Base-by-base conservation (phyloP, 2,888 invertebrate genomes). In the Nemoura dubitans region DNA sequence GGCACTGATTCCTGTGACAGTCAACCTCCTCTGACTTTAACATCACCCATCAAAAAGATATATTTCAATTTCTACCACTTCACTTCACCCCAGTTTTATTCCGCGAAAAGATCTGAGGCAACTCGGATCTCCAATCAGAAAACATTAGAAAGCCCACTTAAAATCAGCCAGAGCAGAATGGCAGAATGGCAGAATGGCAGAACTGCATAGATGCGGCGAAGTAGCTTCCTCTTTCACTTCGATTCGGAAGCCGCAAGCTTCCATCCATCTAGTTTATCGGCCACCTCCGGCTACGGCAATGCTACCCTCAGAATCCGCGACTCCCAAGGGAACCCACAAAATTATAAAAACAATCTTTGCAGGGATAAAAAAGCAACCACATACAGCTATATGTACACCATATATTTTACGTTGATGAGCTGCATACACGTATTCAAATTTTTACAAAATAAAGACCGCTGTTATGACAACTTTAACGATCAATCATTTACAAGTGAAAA, bases 231-330 rank as follows among this genome's bases (percentile, higher is more conserved):
- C 28, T 85, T 85, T 85, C 87, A 83, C 86, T 87, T 80, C 84
- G 86, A 87, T 76, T 83, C 86, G 87, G 87, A 87, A 87, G 82
- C 86, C 87, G 30, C 78, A 76, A 83, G 83, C 86, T 87, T 87
- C 86, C 87, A 87, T 87, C 86, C 87, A 87, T 87, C 87, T 87
- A 81, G 86, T 87, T 86, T 86, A 83, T 59, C 77, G 83, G 78
- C 21, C n/a, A 83, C 85, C 87, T 76, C 85, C 87, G 82, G 76
- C 85, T n/a, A n/a, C 27, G 30, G 43, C 36, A 43, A 26, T 42
- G 29, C n/a, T 81, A 85, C 29, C 80, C 85, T 85, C 86, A 43
- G 78, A 29, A 10, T 59, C 76, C 85, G 78, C 86, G 42, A 85
- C 59, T 59, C 16, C 59, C 27, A 59, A 0, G 59, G 76, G 28